Percentiles rank a stretch among this genome's conserved stretches.
Conservation (phyloP, 2,797 vertebrate genomes). For the Sylvilagus floridanus region DNA sequence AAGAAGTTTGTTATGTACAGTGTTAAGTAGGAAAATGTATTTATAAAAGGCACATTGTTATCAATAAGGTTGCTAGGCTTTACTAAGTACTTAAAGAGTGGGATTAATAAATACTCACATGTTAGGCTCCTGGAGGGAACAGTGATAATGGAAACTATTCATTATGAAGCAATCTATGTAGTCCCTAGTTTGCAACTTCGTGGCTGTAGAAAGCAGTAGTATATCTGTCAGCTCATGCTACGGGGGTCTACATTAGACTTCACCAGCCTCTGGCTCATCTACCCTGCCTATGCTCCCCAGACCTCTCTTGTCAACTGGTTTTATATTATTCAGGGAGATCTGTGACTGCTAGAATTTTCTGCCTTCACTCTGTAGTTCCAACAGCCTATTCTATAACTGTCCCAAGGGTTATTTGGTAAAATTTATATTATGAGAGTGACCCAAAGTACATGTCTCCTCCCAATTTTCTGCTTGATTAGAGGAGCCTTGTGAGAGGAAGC, state of each 20-base stretch:
- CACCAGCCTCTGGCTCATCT: neutral
- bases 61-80: neutral
- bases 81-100: neutral
- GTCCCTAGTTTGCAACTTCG: neutral
- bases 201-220: neutral
- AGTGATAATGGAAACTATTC: neutral
- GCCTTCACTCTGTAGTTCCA: neutral
- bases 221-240: neutral
- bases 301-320: neutral
- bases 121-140: neutral
- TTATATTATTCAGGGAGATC: neutral
- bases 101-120: conserved; percentile 15
- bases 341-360: neutral
- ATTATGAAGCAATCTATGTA: neutral
- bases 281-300: neutral
- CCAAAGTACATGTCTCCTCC: neutral
- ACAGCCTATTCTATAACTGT: neutral
- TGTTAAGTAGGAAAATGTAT: neutral
- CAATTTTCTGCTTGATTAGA: neutral
- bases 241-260: neutral
- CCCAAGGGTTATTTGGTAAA: neutral
- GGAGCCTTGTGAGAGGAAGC: neutral
- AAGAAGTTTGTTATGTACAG: neutral
- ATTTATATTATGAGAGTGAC: neutral
- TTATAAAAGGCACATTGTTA: neutral